Evolutionary conservation across 2,113 vertebrate species (phyloP).

Genomic region (Ceyx melanurus): DNA sequence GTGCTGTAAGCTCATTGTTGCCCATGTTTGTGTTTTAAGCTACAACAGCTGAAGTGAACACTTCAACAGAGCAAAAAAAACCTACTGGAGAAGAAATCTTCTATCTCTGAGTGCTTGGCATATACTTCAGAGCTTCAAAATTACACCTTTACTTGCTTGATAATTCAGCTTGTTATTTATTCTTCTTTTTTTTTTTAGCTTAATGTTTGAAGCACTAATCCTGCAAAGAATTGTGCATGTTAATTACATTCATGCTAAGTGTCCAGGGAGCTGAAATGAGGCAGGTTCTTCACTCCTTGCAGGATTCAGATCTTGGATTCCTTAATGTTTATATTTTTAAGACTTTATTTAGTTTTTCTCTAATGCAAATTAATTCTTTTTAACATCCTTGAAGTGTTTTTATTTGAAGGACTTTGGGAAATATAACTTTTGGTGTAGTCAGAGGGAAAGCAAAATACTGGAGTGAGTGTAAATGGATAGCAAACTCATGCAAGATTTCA

Average conservation of each 20-base stretch:
- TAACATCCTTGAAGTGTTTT: background rate
- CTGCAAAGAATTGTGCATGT: background rate
- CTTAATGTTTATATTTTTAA: background rate
- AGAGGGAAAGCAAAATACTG: background rate
- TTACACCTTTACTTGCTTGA: background rate
- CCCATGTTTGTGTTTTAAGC: slow-evolving; percentile 30
- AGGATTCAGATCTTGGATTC: background rate
- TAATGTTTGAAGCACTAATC: background rate
- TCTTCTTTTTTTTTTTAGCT: background rate
- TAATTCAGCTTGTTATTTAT: background rate
- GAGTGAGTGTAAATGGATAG: background rate
- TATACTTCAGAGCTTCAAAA: background rate
- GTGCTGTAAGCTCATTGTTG: slow-evolving; percentile 59
- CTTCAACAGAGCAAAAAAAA: background rate
- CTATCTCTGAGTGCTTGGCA: background rate
- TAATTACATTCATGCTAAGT: background rate
- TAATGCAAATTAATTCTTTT: background rate
- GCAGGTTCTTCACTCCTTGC: background rate
- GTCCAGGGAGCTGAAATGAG: background rate
- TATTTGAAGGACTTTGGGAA: background rate
- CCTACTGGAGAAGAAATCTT: background rate
- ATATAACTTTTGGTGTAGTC: background rate
- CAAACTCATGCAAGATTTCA: background rate
- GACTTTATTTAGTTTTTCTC: background rate
- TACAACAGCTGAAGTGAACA: background rate